These are phyloP conservation scores for Trematocara stigmaticum DNA, from an alignment of 2,113 vertebrate genomes.

Conservation along the genomic window DNA sequence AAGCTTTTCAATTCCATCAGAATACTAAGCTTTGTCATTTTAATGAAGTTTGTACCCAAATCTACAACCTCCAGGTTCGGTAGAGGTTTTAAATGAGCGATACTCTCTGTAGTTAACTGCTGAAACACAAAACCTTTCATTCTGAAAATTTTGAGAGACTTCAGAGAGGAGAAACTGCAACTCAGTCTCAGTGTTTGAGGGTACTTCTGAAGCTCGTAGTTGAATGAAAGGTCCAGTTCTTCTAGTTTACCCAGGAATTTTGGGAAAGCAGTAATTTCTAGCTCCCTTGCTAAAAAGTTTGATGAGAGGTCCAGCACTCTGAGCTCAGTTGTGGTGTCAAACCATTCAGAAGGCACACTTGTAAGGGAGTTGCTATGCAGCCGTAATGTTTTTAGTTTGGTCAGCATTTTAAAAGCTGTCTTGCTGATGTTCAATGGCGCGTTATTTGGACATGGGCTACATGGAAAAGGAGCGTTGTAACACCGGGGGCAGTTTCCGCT, in stretches of 20 bases:
- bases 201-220: slow-evolving; percentile 84
- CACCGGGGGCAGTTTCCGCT: slow-evolving; percentile 95
- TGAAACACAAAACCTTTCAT: slow-evolving; percentile 88
- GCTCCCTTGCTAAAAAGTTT: slow-evolving; percentile 83
- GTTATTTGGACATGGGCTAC: slow-evolving; percentile 78
- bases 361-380: slow-evolving; percentile 88
- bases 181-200: slow-evolving; percentile 74
- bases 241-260: slow-evolving; percentile 73
- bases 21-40: slow-evolving; percentile 78
- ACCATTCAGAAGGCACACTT: slow-evolving; percentile 74
- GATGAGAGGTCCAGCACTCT: slow-evolving; percentile 86
- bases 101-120: slow-evolving; percentile 68
- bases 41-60: slow-evolving; percentile 94
- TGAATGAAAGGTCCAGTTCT: slow-evolving; percentile 89
- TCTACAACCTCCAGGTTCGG: slow-evolving; percentile 83
- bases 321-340: slow-evolving; percentile 72
- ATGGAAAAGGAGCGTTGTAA: slow-evolving; percentile 88
- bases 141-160: slow-evolving; percentile 75
- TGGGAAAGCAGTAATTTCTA: slow-evolving; percentile 78
- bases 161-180: slow-evolving; percentile 72
- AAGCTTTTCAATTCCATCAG: slow-evolving; percentile 77
- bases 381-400: slow-evolving; percentile 78
- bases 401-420: slow-evolving; percentile 76
- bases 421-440: slow-evolving; percentile 70
- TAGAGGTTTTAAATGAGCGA: slow-evolving; percentile 73